Percentiles rank a stretch among this genome's conserved stretches.
Evolutionary conservation across 2,113 vertebrate genomes (phyloP).

Genomic region (Tiliqua scincoides): DNA sequence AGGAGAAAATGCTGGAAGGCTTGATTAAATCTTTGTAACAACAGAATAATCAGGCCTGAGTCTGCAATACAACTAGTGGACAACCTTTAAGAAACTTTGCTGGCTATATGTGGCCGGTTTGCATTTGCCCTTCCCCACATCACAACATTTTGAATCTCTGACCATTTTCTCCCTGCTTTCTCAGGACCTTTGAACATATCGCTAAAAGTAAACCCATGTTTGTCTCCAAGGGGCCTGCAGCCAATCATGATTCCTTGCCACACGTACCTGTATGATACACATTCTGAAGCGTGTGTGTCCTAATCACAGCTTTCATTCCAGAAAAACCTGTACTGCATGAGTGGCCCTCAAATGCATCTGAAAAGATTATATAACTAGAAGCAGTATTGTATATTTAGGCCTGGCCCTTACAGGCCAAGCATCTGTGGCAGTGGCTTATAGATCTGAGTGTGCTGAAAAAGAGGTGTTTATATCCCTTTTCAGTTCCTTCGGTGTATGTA

Average conservation of each 20-base stretch:
- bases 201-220: background rate
- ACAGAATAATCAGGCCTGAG: background rate
- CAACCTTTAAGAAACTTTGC: background rate
- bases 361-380: background rate
- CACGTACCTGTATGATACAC: background rate
- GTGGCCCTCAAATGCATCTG: background rate
- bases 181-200: background rate
- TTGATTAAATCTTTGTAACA: background rate
- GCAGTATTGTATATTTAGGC: background rate
- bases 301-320: background rate
- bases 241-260: background rate
- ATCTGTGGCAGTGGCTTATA: background rate
- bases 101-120: background rate
- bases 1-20: background rate
- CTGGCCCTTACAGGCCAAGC: background rate
- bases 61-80: background rate
- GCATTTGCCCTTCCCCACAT: background rate
- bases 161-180: background rate
- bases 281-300: background rate
- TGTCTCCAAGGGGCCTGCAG: background rate
- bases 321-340: background rate
- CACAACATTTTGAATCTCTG: background rate
- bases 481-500: background rate
- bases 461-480: background rate
- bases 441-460: background rate